Conservation (phyloP, 2,888 invertebrate genomes). For the Ephialtes manifestator region DNA sequence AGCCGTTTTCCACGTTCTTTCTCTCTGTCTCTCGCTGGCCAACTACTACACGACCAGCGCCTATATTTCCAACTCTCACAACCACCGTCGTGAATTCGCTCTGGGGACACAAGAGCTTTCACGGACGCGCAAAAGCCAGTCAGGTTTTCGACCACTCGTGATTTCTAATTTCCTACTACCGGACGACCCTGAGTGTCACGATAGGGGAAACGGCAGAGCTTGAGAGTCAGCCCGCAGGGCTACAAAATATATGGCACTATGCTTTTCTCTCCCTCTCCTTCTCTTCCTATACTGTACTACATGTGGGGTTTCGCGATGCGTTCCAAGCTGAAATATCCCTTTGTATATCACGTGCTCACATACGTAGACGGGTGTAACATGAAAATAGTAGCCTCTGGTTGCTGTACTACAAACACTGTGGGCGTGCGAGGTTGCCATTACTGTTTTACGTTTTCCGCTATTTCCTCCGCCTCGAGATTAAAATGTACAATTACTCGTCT, state of each 20-base stretch:
- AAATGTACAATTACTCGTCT: conserved; percentile 62
- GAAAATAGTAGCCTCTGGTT: conserved; percentile 22
- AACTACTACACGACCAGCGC: not conserved
- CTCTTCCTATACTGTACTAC: conserved; percentile 1
- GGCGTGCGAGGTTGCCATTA: not conserved
- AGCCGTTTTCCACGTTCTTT: conserved; percentile 56
- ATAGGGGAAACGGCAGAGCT: conserved; percentile 5
- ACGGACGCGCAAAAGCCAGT: conserved; percentile 12
- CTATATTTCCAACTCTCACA: conserved; percentile 9
- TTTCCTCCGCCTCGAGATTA: conserved; percentile 56
- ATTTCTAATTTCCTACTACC: conserved; percentile 59
- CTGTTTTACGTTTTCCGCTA: conserved; percentile 35
- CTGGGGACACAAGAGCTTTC: conserved; percentile 37
- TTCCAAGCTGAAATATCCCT: conserved; percentile 11
- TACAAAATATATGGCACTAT: conserved; percentile 52
- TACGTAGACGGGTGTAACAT: conserved; percentile 5
- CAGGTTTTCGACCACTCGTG: conserved; percentile 53
- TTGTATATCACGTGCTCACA: conserved; percentile 3
- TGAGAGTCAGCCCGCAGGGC: not conserved
- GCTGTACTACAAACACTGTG: not conserved
- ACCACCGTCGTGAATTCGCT: conserved; percentile 29
- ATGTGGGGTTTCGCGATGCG: not conserved
- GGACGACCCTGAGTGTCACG: conserved; percentile 19
- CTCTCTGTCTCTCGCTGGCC: conserved; percentile 20
- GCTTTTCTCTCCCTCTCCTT: conserved; percentile 5